These are phyloP conservation scores for Pomacea maculata DNA, from an alignment of 1,140 invertebrate species.

Conservation along the genomic window DNA sequence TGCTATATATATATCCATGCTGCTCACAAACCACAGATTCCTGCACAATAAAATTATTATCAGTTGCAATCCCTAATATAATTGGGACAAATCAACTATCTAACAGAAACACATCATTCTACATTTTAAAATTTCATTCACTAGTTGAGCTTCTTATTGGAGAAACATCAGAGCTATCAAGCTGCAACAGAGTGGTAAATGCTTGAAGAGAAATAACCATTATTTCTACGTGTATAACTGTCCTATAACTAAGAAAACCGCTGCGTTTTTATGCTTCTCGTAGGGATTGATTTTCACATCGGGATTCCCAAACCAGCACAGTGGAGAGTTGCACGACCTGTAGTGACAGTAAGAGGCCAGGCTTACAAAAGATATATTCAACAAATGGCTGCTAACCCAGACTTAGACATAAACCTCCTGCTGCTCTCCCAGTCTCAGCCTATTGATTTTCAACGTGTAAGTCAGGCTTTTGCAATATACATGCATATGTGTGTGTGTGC, in stretches of 20 bases:
- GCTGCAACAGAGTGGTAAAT: no score
- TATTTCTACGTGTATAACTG: background rate
- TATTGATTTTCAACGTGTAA: conserved; percentile 12
- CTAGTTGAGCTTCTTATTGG: no score
- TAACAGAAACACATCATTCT: no score
- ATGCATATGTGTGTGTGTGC: background rate
- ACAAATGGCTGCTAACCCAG: conserved; percentile 1
- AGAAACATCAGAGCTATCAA: no score
- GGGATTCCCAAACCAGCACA: conserved; percentile 40
- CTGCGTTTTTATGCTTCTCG: background rate
- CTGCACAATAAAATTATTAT: no score
- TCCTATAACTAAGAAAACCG: background rate
- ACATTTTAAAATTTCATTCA: no score
- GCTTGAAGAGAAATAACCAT: background rate
- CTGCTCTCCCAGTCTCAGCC: background rate
- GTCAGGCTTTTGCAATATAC: background rate
- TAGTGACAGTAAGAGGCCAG: conserved; percentile 11
- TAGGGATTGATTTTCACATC: conserved; percentile 50
- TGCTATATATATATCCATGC: no score
- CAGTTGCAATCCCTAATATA: no score
- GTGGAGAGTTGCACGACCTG: conserved; percentile 33
- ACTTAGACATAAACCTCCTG: background rate
- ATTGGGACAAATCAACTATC: no score
- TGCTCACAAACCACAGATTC: no score
- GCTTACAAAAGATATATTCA: conserved; percentile 13